Base-by-base conservation (phyloP, 1,140 invertebrate genomes). In the Brachionus asplanchnoidis region DNA sequence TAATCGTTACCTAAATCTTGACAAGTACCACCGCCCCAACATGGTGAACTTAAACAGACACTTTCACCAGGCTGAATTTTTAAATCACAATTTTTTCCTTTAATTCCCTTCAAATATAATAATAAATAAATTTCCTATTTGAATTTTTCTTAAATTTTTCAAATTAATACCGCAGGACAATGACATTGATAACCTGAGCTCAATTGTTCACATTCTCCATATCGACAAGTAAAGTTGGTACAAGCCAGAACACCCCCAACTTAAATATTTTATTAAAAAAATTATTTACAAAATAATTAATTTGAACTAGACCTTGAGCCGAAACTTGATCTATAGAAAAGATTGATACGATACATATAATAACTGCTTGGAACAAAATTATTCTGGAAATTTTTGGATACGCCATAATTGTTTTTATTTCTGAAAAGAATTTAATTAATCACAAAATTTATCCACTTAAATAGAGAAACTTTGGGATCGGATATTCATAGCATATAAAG, bases 161-260 rank as follows among this genome's bases (percentile, higher is more conserved):
- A 42, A 73, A 40, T 73, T 40, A 36, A 20, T 80, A 80, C 77
- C 17, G 20, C 26, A 32, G 79, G 79, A 65, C 79, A 82, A 65
- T 82, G 79, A 20, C 79, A 82, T 6, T 20, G 7, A 44, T 28
- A 82, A 42, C 36, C 17, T 20, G 36, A n/a, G 40, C 60, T 28
- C 17, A 82, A 65, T 68, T 82, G 79, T 65, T 82, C 79, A 68
- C 79, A 82, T n/a, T 82, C 79, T 65, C 79, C 79, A 68, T 82
- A 82, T 65, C 79, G 56, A 28, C 79, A 82, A 12, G 79, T 82
- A 65, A 82, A 82, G 17, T 82, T 82, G 12, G 79, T 82, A 14
- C 79, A 82, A 82, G 65, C 79, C 1, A 56, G 79, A 17, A 17
- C 28, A 42, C 53, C 53, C 12, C 53, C 79, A 26, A 82, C 53